Base-by-base conservation (phyloP, 2,113 vertebrate species). In the Telmatochromis sp. region DNA sequence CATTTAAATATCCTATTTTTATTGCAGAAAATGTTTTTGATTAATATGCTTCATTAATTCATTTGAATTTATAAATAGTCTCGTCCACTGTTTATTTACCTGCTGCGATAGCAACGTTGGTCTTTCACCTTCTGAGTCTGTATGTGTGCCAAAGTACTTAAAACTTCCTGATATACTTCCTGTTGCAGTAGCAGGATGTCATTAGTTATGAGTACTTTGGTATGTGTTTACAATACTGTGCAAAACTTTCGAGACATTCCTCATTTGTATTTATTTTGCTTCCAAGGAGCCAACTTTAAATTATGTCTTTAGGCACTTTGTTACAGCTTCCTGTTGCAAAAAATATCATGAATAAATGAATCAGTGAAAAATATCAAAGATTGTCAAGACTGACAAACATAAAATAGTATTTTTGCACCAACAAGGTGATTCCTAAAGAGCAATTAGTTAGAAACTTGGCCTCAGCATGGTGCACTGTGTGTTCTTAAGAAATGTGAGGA, bases 51-150 rank as follows among this genome's bases (percentile, higher is more conserved):
- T 65, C 60, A 37, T 65, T 65, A 65, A 35, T n/a, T 37, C 4
- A 5, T 65, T 37, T n/a, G 31, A 35, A 65, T 37, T 65, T 65
- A 37, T 65, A 7, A 65, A 65, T 65, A 65, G 9, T 19, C 28
- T 33, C 60, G 0, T 37, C 60, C 0, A 35, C 9, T 35, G 26
- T 10, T 15, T 63, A 11, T n/a, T 35, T 63, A 11, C 58, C 4
- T 37, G 17, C 31, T 65, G 60, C 37, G 17, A 65, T 37, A 37
- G 60, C 6, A 68, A 40, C 6, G 2, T 40, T 40, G n/a, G 63
- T 40, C 11, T 68, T 14, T 68, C 63, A 40, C 63, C 63, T 68
- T 40, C 33, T 40, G 35, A 9, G n/a, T 40, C 35, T 40, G 35
- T 23, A 40, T 68, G 63, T 23, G 63, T 37, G 33, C 33, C 33